Conservation (phyloP, 2,797 vertebrate species). For the Falco columbarius region DNA sequence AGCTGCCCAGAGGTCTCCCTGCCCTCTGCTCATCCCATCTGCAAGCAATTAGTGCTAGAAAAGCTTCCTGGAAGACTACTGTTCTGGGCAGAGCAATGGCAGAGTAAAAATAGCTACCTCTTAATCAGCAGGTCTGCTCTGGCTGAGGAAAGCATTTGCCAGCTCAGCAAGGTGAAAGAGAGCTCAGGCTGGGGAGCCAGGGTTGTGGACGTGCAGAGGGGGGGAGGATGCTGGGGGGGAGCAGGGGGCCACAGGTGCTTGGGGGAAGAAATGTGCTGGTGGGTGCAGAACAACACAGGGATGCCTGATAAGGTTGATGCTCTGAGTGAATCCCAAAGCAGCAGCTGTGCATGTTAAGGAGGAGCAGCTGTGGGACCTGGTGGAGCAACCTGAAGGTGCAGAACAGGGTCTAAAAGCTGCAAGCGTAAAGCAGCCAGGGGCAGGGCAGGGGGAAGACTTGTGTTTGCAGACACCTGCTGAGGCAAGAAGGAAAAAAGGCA, state of each 20-base stretch:
- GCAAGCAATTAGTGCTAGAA: background rate
- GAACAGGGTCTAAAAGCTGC: background rate
- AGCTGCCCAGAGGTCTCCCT: background rate
- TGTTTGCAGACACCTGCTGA: background rate
- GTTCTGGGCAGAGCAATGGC: background rate
- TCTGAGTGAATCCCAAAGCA: background rate
- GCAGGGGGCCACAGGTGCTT: background rate
- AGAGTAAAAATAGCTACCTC: background rate
- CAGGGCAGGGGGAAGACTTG: background rate
- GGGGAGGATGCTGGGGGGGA: background rate
- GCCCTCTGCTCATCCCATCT: background rate
- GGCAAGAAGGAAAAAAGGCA: background rate
- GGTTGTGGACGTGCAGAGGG: accelerated
- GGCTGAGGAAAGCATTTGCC: background rate
- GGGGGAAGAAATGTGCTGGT: background rate
- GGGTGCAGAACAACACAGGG: background rate
- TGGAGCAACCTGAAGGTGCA: background rate
- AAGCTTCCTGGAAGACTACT: background rate
- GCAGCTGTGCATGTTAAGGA: background rate
- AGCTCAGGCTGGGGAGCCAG: background rate
- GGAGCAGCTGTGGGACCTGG: background rate
- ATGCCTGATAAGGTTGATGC: background rate
- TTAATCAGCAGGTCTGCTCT: conserved; percentile 9
- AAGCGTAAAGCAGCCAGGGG: background rate
- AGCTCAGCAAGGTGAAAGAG: background rate